Evolutionary conservation across 2,797 vertebrate genomes (phyloP).

Genomic region (Triplophysa bombifrons): DNA sequence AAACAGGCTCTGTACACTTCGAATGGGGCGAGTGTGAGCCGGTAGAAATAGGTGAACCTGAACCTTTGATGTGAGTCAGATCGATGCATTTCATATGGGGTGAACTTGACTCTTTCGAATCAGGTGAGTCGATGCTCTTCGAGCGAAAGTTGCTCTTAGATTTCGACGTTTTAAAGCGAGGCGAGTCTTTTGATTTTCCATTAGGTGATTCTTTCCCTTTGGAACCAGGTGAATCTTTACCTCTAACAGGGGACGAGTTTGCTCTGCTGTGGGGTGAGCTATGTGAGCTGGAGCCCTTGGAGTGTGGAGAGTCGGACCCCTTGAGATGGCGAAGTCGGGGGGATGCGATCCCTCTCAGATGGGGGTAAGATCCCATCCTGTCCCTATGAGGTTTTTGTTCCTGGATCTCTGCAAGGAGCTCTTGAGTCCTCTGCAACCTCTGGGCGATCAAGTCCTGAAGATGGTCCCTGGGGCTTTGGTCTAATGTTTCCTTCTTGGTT

Average conservation of each 20-base stretch:
- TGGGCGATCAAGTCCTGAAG: conserved; percentile 91
- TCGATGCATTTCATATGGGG: conserved; percentile 49
- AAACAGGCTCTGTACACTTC: conserved; percentile 50
- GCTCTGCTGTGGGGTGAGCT: conserved; percentile 70
- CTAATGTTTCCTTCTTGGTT: conserved; percentile 48
- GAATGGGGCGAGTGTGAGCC: conserved; percentile 48
- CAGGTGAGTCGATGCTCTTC: conserved; percentile 62
- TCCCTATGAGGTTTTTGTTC: conserved; percentile 79
- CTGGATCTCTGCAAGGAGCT: conserved; percentile 90
- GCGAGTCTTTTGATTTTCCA: conserved; percentile 63
- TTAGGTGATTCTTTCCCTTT: conserved; percentile 62
- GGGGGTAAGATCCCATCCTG: conserved; percentile 60
- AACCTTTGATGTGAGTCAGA: conserved; percentile 53
- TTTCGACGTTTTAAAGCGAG: conserved; percentile 71
- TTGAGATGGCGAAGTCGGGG: conserved; percentile 73
- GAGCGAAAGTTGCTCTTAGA: conserved; percentile 64
- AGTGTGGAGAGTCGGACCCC: conserved; percentile 69
- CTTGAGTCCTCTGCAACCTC: conserved; percentile 94
- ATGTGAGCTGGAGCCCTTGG: conserved; percentile 70
- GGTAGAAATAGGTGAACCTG: conserved; percentile 47
- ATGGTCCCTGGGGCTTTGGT: conserved; percentile 74
- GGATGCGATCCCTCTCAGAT: conserved; percentile 69
- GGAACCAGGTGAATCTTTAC: conserved; percentile 58
- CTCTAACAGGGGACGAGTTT: conserved; percentile 68
- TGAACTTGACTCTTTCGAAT: conserved; percentile 57